Percentiles rank a stretch among this genome's conserved stretches.
phyloP scores from a whole-genome alignment of 92 coral and sea anemone species.

The Pocillopora grandis region DNA sequence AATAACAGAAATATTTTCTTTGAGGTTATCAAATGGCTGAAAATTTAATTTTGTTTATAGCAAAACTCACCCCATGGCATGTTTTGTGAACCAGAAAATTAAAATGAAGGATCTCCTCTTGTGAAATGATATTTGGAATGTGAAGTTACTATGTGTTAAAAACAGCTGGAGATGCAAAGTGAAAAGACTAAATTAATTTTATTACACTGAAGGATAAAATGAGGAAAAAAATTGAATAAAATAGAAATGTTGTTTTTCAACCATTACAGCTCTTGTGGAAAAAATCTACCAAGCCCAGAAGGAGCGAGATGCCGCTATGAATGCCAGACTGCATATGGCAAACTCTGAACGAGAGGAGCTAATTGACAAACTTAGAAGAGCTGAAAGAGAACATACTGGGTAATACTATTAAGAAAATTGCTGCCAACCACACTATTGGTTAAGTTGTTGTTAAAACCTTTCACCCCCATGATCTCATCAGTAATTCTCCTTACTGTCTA shows the following conservation, averaged over 20 bases:
- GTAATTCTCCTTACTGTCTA: too few species aligned
- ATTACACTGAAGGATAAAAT: too few species aligned
- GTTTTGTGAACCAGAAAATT: too few species aligned
- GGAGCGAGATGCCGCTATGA: slow-evolving; percentile 91
- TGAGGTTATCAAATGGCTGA: too few species aligned
- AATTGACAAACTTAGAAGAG: slow-evolving; percentile 74
- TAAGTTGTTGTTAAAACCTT: neutral
- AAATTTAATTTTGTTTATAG: too few species aligned
- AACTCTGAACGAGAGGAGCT: slow-evolving; percentile 86
- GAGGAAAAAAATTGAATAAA: neutral
- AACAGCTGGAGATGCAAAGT: neutral
- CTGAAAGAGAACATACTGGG: slow-evolving; percentile 88
- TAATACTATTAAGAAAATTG: neutral
- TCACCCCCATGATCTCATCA: too few species aligned
- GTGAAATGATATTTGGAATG: too few species aligned
- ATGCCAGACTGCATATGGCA: slow-evolving; percentile 86
- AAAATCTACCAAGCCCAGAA: slow-evolving; percentile 97
- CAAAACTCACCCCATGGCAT: too few species aligned
- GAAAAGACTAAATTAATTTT: neutral
- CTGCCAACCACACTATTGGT: neutral
- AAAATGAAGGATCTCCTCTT: too few species aligned
- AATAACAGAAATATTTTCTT: too few species aligned
- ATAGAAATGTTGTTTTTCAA: neutral
- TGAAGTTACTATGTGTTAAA: neutral
- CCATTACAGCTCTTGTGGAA: slow-evolving; percentile 85